phyloP scores from a whole-genome alignment of 2,797 vertebrate genomes.

The Sternarchorhynchus goeldii region DNA sequence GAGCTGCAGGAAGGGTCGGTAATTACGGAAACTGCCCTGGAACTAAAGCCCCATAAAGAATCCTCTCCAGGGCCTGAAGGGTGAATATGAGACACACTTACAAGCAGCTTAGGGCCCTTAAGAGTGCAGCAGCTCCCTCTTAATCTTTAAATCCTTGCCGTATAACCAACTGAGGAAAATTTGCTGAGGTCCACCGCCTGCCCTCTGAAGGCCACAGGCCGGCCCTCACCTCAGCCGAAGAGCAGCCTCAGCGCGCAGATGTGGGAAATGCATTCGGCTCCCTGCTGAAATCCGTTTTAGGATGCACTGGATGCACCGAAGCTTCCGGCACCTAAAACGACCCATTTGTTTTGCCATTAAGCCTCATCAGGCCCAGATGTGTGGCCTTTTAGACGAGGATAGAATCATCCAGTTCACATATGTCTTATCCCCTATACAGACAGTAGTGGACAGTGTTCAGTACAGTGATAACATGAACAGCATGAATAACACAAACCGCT shows the following conservation, averaged over 20 bases:
- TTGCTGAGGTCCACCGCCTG: conserved; percentile 33
- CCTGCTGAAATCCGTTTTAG: too few relatives aligned
- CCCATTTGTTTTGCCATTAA: too few relatives aligned
- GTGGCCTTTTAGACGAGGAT: too few relatives aligned
- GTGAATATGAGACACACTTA: conserved; percentile 35
- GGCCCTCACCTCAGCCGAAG: conserved; percentile 6
- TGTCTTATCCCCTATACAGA: too few relatives aligned
- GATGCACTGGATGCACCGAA: background rate
- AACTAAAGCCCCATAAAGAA: conserved; percentile 8
- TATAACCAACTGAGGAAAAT: conserved; percentile 40
- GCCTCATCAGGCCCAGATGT: too few relatives aligned
- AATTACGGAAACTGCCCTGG: background rate
- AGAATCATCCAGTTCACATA: too few relatives aligned
- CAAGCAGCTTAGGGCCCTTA: conserved; percentile 47
- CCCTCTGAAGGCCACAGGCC: conserved; percentile 17
- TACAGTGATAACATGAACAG: too few relatives aligned
- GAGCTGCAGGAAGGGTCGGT: background rate
- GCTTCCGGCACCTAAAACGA: too few relatives aligned
- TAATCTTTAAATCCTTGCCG: conserved; percentile 55
- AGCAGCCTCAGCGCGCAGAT: conserved; percentile 3
- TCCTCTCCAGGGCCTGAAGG: conserved; percentile 25
- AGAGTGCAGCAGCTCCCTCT: conserved; percentile 41
- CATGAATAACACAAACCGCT: too few relatives aligned
- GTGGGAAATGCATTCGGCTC: too few relatives aligned
- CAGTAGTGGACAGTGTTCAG: too few relatives aligned